These are phyloP conservation scores for Spinibarbus caldwelli DNA, from an alignment of 2,797 vertebrate genomes.

Conservation along the genomic window DNA sequence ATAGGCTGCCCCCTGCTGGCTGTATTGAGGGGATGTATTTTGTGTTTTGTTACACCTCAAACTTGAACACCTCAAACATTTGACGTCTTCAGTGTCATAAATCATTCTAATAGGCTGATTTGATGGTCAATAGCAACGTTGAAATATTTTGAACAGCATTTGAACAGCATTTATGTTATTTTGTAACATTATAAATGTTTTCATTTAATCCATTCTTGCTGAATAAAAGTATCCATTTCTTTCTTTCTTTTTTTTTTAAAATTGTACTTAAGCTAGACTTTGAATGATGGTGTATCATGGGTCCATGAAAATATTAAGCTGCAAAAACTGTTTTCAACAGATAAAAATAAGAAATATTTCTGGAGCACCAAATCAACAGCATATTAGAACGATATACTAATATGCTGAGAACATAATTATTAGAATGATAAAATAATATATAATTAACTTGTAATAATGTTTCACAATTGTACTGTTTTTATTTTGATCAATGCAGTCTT, in stretches of 20 bases:
- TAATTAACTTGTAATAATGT: neutral
- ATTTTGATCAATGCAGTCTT: neutral
- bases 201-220: neutral
- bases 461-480: neutral
- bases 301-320: neutral
- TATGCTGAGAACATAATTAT: neutral
- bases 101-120: neutral
- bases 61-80: neutral
- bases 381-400: neutral
- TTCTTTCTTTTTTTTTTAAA: too few relatives aligned
- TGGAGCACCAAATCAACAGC: neutral
- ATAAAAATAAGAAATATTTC: neutral
- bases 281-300: neutral
- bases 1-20: constrained; percentile 10
- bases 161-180: neutral
- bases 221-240: neutral
- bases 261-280: too few relatives aligned
- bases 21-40: neutral
- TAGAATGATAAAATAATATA: neutral
- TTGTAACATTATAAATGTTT: neutral
- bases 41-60: neutral
- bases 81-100: neutral
- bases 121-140: neutral
- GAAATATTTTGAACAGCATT: neutral
- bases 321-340: neutral